Evolutionary conservation across 2,888 invertebrate species (phyloP).

Genomic region (Petrophora chlorosata): DNA sequence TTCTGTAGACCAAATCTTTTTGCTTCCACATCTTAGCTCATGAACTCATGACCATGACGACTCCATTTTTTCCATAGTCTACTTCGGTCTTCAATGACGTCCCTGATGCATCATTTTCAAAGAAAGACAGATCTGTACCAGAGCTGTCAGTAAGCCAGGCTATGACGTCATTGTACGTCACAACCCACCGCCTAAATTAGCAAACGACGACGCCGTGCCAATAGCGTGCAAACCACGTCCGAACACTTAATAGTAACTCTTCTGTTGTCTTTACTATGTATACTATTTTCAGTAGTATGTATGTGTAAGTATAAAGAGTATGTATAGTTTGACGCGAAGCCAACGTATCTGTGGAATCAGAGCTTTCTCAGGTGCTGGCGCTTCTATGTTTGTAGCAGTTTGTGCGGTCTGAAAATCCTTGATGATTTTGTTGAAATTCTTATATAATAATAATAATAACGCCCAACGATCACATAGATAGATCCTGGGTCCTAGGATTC

Average conservation of each 20-base stretch:
- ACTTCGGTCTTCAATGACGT: slow-evolving; percentile 3
- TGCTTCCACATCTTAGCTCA: neutral
- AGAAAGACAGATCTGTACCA: slow-evolving; percentile 4
- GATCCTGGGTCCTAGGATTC: no score
- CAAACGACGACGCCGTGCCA: slow-evolving; percentile 22
- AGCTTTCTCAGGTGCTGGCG: neutral
- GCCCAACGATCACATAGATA: no score
- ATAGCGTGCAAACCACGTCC: slow-evolving; percentile 24
- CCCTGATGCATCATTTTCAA: neutral
- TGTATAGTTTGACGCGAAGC: neutral
- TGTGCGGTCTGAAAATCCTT: no score
- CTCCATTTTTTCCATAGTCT: neutral
- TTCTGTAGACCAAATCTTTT: neutral
- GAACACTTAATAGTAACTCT: neutral
- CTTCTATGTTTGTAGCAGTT: neutral
- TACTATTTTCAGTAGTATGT: neutral
- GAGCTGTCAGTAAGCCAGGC: slow-evolving; percentile 12
- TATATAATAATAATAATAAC: no score
- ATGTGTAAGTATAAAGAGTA: neutral
- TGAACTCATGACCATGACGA: neutral
- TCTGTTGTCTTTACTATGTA: neutral
- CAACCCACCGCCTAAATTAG: slow-evolving; percentile 14
- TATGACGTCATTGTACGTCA: slow-evolving; percentile 26
- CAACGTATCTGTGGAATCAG: neutral
- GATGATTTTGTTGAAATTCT: no score